A percentile compares a stretch with the other conserved stretches of the same genome.
Conservation (phyloP, 2,797 vertebrate species). For the Myiothlypis chrysogaster region DNA sequence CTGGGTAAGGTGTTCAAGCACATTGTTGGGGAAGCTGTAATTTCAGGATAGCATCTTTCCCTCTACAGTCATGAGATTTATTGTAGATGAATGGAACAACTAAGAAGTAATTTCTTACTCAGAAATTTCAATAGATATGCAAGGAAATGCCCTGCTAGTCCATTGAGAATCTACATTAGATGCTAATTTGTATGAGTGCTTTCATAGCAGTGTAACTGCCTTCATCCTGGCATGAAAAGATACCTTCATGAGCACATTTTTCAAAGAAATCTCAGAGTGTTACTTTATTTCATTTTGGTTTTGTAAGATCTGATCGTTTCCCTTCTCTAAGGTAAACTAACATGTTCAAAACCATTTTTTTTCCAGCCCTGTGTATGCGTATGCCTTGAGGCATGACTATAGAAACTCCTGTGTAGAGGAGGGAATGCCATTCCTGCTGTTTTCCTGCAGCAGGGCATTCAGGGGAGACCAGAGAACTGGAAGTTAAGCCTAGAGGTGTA, state of each 20-base stretch:
- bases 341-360: background rate
- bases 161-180: background rate
- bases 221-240: background rate
- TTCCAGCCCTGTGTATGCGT: background rate
- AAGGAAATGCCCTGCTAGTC: background rate
- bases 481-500: background rate
- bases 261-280: background rate
- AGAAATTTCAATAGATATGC: background rate
- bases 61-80: slow-evolving; percentile 9
- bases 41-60: slow-evolving; percentile 60
- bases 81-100: slow-evolving; percentile 34
- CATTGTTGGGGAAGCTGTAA: slow-evolving; percentile 45
- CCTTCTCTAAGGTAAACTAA: background rate
- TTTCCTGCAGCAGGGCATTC: background rate
- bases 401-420: background rate
- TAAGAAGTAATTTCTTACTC: slow-evolving; percentile 29
- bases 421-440: background rate
- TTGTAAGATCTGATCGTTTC: background rate
- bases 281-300: background rate
- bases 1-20: slow-evolving; percentile 5
- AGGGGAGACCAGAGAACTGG: background rate
- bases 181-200: background rate
- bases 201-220: background rate
- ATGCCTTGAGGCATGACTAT: background rate
- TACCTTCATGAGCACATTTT: background rate